These are phyloP conservation scores for Anser brachyrhynchus DNA, from an alignment of 2,113 vertebrate species.

Conservation along the genomic window DNA sequence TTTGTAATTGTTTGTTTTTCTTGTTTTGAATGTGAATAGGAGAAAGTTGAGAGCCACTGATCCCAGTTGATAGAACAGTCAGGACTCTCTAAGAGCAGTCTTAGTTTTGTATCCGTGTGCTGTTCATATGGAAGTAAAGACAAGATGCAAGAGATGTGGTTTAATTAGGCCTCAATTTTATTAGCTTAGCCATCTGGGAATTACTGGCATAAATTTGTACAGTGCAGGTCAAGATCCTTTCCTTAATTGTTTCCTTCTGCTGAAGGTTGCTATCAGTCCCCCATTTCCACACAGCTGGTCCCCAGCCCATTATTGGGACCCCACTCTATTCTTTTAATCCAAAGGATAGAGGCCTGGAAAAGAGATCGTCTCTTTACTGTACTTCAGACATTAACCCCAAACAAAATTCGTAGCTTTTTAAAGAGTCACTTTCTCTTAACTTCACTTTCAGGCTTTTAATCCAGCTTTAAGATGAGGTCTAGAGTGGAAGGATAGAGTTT, in stretches of 20 bases:
- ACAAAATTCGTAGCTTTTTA: background rate
- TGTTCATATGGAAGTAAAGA: constrained; percentile 41
- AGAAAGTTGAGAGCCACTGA: background rate
- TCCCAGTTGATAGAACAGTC: background rate
- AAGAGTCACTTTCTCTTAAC: constrained; percentile 46
- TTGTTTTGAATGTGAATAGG: background rate
- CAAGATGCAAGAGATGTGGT: constrained; percentile 63
- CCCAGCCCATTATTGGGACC: constrained; percentile 7
- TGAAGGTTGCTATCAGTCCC: background rate
- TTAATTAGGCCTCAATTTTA: constrained; percentile 67
- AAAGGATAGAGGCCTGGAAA: constrained; percentile 7
- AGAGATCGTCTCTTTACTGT: background rate
- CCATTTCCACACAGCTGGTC: constrained; percentile 51
- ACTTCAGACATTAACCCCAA: background rate
- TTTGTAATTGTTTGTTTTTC: background rate
- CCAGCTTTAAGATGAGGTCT: background rate
- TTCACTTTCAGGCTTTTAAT: background rate
- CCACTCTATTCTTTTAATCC: constrained; percentile 22
- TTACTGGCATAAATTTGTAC: constrained; percentile 67
- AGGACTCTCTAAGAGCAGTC: background rate
- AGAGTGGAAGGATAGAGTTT: background rate
- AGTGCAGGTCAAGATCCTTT: constrained; percentile 63
- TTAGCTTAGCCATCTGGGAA: constrained; percentile 61
- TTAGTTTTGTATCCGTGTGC: background rate
- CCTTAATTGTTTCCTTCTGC: constrained; percentile 60